phyloP scores from a whole-genome alignment of 1,140 invertebrate genomes.

The Diuraphis noxia region DNA sequence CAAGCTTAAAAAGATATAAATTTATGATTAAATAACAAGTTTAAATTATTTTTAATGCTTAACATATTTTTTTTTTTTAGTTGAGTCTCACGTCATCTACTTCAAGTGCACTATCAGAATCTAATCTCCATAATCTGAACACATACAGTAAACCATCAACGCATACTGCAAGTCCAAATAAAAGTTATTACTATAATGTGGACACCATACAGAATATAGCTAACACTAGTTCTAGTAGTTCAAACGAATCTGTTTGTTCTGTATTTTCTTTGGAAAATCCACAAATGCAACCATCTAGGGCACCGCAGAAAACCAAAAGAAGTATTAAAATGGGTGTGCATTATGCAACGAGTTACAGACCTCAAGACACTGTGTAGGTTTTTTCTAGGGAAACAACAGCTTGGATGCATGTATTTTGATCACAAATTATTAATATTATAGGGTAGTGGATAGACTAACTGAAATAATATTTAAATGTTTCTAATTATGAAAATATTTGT shows the following conservation, averaged over 20 bases:
- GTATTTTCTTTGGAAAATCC: conserved; percentile 61
- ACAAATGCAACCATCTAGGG: conserved; percentile 59
- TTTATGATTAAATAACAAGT: neutral
- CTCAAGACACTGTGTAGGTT: conserved; percentile 59
- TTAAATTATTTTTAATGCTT: neutral
- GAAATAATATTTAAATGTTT: neutral
- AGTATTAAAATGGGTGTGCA: conserved; percentile 56
- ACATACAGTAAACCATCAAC: conserved; percentile 17
- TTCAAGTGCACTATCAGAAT: conserved; percentile 49
- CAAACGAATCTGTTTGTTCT: conserved; percentile 74
- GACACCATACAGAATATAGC: conserved; percentile 57
- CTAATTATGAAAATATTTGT: neutral
- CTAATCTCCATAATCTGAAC: conserved; percentile 44
- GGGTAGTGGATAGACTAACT: neutral
- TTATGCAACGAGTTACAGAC: conserved; percentile 58
- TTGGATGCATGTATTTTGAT: conserved; percentile 29
- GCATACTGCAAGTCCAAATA: conserved; percentile 43
- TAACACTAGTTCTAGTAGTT: conserved; percentile 68
- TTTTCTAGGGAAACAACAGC: neutral
- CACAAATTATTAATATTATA: neutral
- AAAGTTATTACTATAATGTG: conserved; percentile 54
- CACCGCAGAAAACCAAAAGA: conserved; percentile 57
- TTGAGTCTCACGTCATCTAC: conserved; percentile 28
- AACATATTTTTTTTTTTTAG: neutral
- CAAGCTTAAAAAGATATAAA: neutral